A percentile compares a stretch with the other conserved stretches of the same genome.
phyloP scores from a whole-genome alignment of 2,113 vertebrate genomes.

The Oncorhynchus keta region DNA sequence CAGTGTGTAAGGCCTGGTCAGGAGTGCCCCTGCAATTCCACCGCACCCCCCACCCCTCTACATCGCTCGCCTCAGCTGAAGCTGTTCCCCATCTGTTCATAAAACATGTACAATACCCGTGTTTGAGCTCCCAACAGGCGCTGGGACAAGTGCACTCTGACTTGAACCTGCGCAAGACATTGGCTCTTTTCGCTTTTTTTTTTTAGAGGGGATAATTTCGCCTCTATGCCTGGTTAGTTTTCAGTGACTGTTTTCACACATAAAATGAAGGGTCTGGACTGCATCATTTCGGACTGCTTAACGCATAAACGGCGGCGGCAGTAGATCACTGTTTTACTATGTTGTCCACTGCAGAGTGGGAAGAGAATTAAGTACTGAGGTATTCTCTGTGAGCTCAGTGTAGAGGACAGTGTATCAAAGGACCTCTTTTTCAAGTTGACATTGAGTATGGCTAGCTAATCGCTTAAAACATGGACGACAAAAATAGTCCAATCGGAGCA shows the following conservation, averaged over 20 bases:
- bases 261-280: constrained; percentile 65
- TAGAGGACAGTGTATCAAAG: no score
- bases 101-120: constrained; percentile 61
- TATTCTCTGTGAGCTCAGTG: background rate
- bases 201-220: constrained; percentile 30
- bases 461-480: no score
- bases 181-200: constrained; percentile 16
- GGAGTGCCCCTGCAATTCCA: constrained; percentile 2
- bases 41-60: constrained; percentile 8
- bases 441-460: background rate
- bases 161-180: constrained; percentile 45
- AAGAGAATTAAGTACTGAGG: background rate
- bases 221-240: constrained; percentile 58
- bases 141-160: constrained; percentile 60
- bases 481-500: no score
- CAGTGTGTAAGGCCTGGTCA: constrained; percentile 9
- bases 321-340: constrained; percentile 29
- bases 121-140: constrained; percentile 33
- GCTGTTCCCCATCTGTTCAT: constrained; percentile 58
- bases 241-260: constrained; percentile 68
- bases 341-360: background rate
- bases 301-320: constrained; percentile 45
- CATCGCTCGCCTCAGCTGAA: constrained; percentile 29
- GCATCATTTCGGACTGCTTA: constrained; percentile 50
- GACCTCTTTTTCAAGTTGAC: no score